Evolutionary conservation across 2,888 invertebrate genomes (phyloP), one percentile per base, ranked within the genome.

Genomic region (Calameuta pallipes): DNA sequence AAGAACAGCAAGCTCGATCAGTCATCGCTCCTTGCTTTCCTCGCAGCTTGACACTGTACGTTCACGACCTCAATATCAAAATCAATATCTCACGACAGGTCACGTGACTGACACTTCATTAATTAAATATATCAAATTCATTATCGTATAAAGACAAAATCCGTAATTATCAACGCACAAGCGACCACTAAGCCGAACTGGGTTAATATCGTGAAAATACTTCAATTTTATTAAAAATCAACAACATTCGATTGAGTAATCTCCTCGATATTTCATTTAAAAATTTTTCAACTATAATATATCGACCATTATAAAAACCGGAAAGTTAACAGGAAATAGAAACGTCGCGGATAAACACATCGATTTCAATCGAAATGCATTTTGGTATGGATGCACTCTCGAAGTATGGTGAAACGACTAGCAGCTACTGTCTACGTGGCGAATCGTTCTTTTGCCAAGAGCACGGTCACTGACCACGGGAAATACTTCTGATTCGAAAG

Each of bases 391-490:
- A 23, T 56, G 56, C 56, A 23, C 23, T 56, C 41, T 56, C 41
- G 41, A 41, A 56, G 15, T 23, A 56, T 23, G 23, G 6, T 56
- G 56, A 56, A 56, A 23, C 23, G 56, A 56, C 56, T 56, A 56
- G 23, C 23, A 56, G 56, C 2, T 56, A 56, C 56, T 23, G 56
- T 23, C 23, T 56, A 56, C 56, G 56, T 23, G 56, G 56, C 23
- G 23, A 56, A 56, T 56, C 23, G 56, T 56, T 34, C 56, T 73
- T 68, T 73, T 71, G 73, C 73, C 68, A 83, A 82, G 85, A 85
- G 83, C 84, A 85, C 85, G 83, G 71, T 75, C 81, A 75, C 76
- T 76, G 71, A 79, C 81, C 83, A 80, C 84, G 80, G 80, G 80
- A 82, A 82, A 84, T 86, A 80, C 84, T 85, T 81, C 83, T 84